These are phyloP conservation scores for Smutsia gigantea DNA, from an alignment of 2,797 vertebrate species.

Conservation along the genomic window DNA sequence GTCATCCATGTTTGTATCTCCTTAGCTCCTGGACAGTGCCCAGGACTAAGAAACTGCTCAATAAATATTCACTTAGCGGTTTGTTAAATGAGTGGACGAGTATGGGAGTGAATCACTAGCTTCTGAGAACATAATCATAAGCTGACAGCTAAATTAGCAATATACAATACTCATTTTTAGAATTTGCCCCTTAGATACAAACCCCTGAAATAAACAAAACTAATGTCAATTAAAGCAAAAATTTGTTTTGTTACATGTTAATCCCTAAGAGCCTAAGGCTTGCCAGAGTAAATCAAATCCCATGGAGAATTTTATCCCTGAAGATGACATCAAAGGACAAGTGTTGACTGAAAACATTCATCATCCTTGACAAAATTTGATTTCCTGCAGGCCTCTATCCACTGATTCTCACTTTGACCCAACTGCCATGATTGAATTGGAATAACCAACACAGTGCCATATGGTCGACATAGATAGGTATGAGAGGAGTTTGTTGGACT, in stretches of 20 bases:
- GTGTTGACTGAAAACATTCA: neutral
- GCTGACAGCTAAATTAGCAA: neutral
- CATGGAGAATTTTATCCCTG: neutral
- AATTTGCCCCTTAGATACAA: neutral
- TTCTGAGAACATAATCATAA: neutral
- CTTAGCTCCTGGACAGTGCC: neutral
- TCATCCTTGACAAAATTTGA: neutral
- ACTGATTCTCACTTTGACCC: neutral
- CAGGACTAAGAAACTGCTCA: neutral
- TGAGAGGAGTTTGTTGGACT: neutral
- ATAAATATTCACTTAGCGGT: neutral
- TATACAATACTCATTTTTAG: neutral
- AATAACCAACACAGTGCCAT: too few relatives aligned
- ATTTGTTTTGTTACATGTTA: neutral
- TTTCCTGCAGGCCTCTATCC: neutral
- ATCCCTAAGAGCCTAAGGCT: neutral
- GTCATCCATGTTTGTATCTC: neutral
- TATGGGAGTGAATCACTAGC: neutral
- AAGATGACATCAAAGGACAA: neutral
- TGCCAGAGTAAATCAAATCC: neutral
- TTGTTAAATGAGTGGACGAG: neutral
- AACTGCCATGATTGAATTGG: neutral
- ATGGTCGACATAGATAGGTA: rapidly evolving
- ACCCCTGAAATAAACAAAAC: neutral
- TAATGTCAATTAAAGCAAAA: neutral